Evolutionary conservation across 2,113 vertebrate genomes (phyloP), one percentile per base, ranked within the genome.

Genomic region (Gymnocephalus cernua): DNA sequence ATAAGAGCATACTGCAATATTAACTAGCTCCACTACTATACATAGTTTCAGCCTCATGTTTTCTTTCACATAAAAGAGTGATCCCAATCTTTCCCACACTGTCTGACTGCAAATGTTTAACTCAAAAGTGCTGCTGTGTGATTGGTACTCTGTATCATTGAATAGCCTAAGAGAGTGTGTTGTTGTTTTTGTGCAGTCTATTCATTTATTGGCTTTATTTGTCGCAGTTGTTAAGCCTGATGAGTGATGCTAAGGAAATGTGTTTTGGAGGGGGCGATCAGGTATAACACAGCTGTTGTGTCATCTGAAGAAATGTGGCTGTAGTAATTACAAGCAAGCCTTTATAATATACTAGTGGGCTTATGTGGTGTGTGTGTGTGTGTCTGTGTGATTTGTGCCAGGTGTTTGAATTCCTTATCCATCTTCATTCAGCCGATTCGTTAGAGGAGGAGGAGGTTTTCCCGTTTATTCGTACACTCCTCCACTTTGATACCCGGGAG

Each of bases 331-430:
- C 16, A 48, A 11, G 38, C 38, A 23, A 21, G 59, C 7, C 7
- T 27, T 65, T 47, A 62, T 62, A 45, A 45, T 27, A 45, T 16
- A 9, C 63, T 21, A 18, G 48, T 64, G 50, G 19, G 12, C 41
- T 53, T 25, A 25, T 53, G 57, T 8, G 29, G 23, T 57, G 18
- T 65, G 56, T 41, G 27, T 48, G 8, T 61, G 5, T 35, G 6
- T 75, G 7, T 75, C 48, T 70, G 59, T 74, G 58, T 71, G 56
- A 18, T 77, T 38, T 65, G 27, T 78, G 1, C 18, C 84, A 99
- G 98, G 97, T 99, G 74, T 99, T 99, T 93, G 98, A 99, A 79
- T 99, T 98, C 83, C 94, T 99, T 29, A 97, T 99, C 86, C 95
- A 96, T n/a, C 94, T 99, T n/a, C 98, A 99, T 79, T 96, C 97